Base-by-base conservation (phyloP, 2,113 vertebrate genomes). In the Corythaeola cristata region DNA sequence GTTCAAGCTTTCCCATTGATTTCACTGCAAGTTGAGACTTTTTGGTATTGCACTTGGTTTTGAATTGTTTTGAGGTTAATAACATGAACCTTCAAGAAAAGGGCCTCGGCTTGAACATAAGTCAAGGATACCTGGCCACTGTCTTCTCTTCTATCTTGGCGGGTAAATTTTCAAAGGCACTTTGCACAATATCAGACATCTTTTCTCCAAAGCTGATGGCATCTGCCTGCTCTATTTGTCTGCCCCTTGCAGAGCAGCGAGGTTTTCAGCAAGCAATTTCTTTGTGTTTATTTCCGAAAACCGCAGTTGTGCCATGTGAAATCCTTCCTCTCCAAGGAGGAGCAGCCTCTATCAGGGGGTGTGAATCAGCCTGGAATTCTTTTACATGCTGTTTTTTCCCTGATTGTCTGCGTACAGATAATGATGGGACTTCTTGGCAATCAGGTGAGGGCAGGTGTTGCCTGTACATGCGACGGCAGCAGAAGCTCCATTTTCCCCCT, bases 281-380 rank as follows among this genome's bases (percentile, higher is more conserved):
- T 55, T 41, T 27, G 19, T 30, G 12, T 80, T 87, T 73, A 7
- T 28, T 85, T 37, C 67, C 12, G 19, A 24, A 75, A 69, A 4
- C 16, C 59, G 16, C 15, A 10, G 26, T 5, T 1, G 21, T 28
- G 19, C 45, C 19, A 7, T 5, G 23, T 39, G n/a, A 56, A 74
- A 85, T 1, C 47, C 28, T 66, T 47, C 32, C 26, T 56, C 32
- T 39, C 3, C 5, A n/a, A 64, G 33, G 26, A 33, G 9, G 22
- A 69, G 9, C 5, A 5, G n/a, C 37, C 8, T 28, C 35, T 30
- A 7, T 5, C 2, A 1, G 37, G 37, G 7, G 5, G 0, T 12
- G 37, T 15, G 28, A 66, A 39, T 64, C 67, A 56, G 44, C 30
- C 73, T 23, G 35, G 50, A 18, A 60, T 52, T 28, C 69, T 64